Evolutionary conservation across 2,113 vertebrate genomes (phyloP).

Genomic region (Oxyura jamaicensis): DNA sequence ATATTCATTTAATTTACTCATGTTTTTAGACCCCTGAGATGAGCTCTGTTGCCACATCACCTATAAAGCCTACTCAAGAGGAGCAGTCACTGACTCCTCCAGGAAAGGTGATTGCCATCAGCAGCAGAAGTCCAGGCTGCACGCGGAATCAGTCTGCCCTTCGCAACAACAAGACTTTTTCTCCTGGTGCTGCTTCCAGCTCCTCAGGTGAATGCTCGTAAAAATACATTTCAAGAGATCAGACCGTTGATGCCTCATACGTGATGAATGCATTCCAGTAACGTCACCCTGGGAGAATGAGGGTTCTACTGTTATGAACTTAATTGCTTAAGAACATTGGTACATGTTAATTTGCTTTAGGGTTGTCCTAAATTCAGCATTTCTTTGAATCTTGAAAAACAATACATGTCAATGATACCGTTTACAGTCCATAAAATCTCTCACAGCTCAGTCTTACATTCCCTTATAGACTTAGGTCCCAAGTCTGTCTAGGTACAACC

Average conservation of each 20-base stretch:
- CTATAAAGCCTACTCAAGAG: conserved; percentile 85
- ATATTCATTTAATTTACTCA: background rate
- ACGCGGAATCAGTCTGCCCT: conserved; percentile 83
- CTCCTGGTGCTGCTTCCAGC: conserved; percentile 69
- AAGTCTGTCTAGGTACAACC: too few species aligned
- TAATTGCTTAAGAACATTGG: background rate
- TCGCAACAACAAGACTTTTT: conserved; percentile 81
- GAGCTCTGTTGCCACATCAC: conserved; percentile 84
- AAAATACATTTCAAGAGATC: rapidly evolving
- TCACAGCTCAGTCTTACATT: rapidly evolving
- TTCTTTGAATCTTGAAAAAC: background rate
- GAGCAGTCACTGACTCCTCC: conserved; percentile 88
- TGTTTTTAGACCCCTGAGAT: conserved; percentile 82
- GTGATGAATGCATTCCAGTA: rapidly evolving
- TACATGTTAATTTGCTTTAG: background rate
- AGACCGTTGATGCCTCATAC: background rate
- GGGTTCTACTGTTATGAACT: background rate
- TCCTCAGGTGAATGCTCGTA: conserved; percentile 71
- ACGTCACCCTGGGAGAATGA: background rate
- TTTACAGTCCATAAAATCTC: background rate
- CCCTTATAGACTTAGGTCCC: background rate
- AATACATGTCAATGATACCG: background rate
- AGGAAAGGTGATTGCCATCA: conserved; percentile 82
- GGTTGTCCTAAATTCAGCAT: background rate
- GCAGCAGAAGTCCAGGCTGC: conserved; percentile 88